These are phyloP conservation scores for Columbina picui DNA, from an alignment of 2,113 vertebrate genomes.

Conservation along the genomic window DNA sequence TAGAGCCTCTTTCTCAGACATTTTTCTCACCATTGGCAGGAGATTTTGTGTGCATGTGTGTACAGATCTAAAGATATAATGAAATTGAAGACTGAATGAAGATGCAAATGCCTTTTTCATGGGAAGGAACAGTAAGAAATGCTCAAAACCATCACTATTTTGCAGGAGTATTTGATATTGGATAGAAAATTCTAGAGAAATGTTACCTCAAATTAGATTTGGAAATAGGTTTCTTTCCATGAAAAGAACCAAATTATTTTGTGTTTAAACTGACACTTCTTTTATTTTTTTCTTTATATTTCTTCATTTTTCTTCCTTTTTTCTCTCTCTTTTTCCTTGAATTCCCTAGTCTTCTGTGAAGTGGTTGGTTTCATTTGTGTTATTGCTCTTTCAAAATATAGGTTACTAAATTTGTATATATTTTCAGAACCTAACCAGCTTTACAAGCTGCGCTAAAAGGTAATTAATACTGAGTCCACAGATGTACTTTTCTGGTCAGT, in stretches of 20 bases:
- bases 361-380: neutral
- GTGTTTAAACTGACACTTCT: neutral
- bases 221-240: neutral
- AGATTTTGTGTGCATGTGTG: neutral
- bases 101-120: neutral
- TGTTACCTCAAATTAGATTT: neutral
- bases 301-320: too few species aligned
- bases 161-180: neutral
- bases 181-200: neutral
- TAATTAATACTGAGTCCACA: neutral
- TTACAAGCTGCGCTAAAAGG: neutral
- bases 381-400: neutral
- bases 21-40: neutral
- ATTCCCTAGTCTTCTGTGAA: neutral
- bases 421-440: neutral
- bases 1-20: neutral
- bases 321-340: neutral
- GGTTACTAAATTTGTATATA: neutral
- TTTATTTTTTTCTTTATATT: rapidly evolving
- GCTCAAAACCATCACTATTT: neutral
- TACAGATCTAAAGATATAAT: neutral
- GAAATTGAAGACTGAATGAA: neutral
- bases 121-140: neutral
- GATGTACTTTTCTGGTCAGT: neutral
- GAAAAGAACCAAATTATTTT: neutral